Percentiles rank a stretch among this genome's conserved stretches.
Conservation (phyloP, 2,113 vertebrate species). For the Serranochromis macrocephalus region DNA sequence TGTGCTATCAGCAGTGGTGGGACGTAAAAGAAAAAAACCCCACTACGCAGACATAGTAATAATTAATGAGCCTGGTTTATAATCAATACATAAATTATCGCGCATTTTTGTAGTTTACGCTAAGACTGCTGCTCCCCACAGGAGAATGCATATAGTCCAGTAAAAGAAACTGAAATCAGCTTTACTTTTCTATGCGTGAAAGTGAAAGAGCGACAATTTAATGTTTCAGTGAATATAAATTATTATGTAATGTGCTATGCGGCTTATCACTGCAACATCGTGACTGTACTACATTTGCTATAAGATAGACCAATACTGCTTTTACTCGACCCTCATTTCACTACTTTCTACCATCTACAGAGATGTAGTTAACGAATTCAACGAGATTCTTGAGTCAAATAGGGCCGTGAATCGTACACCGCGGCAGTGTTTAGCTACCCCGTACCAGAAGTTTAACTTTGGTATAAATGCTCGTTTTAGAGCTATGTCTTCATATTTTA, state of each 20-base stretch:
- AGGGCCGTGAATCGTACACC: background rate
- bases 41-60: background rate
- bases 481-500: background rate
- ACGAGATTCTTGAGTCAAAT: background rate
- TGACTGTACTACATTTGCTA: background rate
- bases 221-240: background rate
- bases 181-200: background rate
- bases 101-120: background rate
- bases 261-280: background rate
- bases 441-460: background rate
- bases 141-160: background rate
- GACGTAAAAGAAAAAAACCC: accelerated
- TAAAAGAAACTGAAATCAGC: background rate
- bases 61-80: background rate
- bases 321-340: background rate
- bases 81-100: background rate
- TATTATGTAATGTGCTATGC: background rate
- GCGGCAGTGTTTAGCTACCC: background rate
- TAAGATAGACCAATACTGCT: background rate
- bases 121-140: background rate
- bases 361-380: background rate
- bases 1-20: background rate
- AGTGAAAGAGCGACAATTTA: background rate
- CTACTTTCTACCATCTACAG: background rate
- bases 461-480: background rate